Percentiles rank a stretch among this genome's conserved stretches.
Evolutionary conservation across 2,797 vertebrate genomes (phyloP).

Genomic region (Gobionotothen gibberifrons): DNA sequence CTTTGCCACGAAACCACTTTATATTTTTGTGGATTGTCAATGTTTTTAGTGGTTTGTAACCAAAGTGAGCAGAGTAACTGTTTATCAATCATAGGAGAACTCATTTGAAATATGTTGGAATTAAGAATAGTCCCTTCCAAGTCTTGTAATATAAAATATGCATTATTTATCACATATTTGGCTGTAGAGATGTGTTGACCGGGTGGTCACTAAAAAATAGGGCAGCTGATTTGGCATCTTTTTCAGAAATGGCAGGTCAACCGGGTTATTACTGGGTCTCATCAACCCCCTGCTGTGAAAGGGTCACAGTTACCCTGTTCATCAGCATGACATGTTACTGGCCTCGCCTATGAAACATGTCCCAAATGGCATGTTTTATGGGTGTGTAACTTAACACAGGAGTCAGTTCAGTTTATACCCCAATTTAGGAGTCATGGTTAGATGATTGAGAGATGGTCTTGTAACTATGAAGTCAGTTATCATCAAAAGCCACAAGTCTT

Average conservation of each 20-base stretch:
- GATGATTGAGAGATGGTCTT: not conserved
- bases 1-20: slow-evolving; percentile 28
- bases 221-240: slow-evolving; percentile 28
- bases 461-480: not conserved
- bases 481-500: slow-evolving; percentile 1
- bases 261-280: slow-evolving; percentile 20
- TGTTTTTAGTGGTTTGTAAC: slow-evolving; percentile 35
- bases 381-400: not conserved
- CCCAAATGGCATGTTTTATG: not conserved
- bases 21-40: not conserved
- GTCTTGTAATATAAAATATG: not conserved
- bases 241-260: slow-evolving; percentile 27
- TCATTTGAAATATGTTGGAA: not conserved
- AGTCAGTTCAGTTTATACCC: not conserved
- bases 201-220: slow-evolving; percentile 33
- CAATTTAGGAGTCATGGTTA: not conserved
- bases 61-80: slow-evolving; percentile 13
- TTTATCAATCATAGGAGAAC: slow-evolving; percentile 2
- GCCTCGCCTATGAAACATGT: not conserved
- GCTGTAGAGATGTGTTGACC: slow-evolving; percentile 2
- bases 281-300: slow-evolving; percentile 29
- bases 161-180: not conserved
- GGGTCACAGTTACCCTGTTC: slow-evolving; percentile 18
- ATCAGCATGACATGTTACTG: not conserved
- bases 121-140: not conserved